Conservation (phyloP, 2,888 invertebrate genomes). For the Anarsia innoxiella region DNA sequence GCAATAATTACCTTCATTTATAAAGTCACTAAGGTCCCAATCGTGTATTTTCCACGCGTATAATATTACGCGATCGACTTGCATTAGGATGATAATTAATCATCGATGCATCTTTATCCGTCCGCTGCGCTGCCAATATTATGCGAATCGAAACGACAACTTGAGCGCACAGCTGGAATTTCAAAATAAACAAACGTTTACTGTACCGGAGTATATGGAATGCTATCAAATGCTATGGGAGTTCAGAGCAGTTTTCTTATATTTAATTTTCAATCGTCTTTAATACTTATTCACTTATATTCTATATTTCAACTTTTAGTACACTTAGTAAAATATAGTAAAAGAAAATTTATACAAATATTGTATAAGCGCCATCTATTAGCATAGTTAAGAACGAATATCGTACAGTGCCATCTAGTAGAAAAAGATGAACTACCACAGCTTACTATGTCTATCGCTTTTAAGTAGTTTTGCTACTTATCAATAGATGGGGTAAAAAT, state of each 20-base stretch:
- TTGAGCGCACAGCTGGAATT: constrained; percentile 37
- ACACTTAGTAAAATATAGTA: too few species aligned
- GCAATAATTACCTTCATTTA: too few species aligned
- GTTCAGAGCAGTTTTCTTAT: too few species aligned
- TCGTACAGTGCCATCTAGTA: constrained; percentile 1
- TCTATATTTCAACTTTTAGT: too few species aligned
- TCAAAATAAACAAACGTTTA: constrained; percentile 22
- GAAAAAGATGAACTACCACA: neutral
- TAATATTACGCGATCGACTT: constrained; percentile 52
- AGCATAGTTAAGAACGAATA: neutral
- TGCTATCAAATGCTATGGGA: too few species aligned
- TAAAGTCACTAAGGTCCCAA: too few species aligned
- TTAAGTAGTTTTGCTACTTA: neutral
- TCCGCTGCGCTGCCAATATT: constrained; percentile 31
- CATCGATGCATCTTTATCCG: constrained; percentile 42
- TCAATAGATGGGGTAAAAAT: constrained; percentile 5
- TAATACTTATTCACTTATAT: too few species aligned
- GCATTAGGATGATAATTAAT: constrained; percentile 47
- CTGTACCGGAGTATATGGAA: too few species aligned
- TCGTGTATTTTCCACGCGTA: constrained; percentile 52
- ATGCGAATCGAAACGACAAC: constrained; percentile 39
- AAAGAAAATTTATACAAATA: too few species aligned
- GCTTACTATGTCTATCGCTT: too few species aligned
- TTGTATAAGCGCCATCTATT: neutral
- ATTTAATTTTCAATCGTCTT: too few species aligned